Evolutionary conservation across 2,888 invertebrate genomes (phyloP).

Genomic region (Drosophila glabriapex): DNA sequence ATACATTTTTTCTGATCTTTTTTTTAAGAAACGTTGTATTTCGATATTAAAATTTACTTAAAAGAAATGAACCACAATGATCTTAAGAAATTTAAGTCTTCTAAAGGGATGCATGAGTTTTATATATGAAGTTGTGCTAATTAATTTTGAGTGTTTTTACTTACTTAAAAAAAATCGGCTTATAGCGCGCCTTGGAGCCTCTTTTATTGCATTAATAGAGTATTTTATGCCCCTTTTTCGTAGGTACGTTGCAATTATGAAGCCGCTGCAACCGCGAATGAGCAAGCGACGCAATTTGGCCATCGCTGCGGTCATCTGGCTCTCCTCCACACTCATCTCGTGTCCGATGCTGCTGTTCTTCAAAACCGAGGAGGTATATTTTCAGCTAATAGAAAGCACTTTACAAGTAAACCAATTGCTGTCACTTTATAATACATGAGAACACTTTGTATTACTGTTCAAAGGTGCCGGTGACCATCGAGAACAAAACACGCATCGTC

Average conservation of each 20-base stretch:
- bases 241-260: slow-evolving; percentile 98
- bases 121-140: not conserved
- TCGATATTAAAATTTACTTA: not conserved
- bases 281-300: slow-evolving; percentile 93
- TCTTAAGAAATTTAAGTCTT: not conserved
- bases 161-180: slow-evolving; percentile 9
- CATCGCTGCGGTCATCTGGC: slow-evolving; percentile 94
- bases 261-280: slow-evolving; percentile 95
- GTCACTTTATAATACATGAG: not conserved
- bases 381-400: not conserved
- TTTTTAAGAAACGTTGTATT: too few species aligned
- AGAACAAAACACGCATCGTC: slow-evolving; percentile 88
- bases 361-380: slow-evolving; percentile 88
- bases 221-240: slow-evolving; percentile 52
- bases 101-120: not conserved
- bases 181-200: not conserved
- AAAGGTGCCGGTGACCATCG: slow-evolving; percentile 86
- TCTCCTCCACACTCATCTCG: slow-evolving; percentile 91
- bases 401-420: not conserved
- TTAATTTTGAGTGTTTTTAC: not conserved
- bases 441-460: slow-evolving; percentile 15
- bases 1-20: not conserved
- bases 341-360: slow-evolving; percentile 94
- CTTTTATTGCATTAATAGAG: slow-evolving; percentile 28
- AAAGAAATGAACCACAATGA: not conserved